A percentile compares a stretch with the other conserved stretches of the same genome.
Conservation (phyloP, 2,888 invertebrate genomes). For the Tethea ocularis region DNA sequence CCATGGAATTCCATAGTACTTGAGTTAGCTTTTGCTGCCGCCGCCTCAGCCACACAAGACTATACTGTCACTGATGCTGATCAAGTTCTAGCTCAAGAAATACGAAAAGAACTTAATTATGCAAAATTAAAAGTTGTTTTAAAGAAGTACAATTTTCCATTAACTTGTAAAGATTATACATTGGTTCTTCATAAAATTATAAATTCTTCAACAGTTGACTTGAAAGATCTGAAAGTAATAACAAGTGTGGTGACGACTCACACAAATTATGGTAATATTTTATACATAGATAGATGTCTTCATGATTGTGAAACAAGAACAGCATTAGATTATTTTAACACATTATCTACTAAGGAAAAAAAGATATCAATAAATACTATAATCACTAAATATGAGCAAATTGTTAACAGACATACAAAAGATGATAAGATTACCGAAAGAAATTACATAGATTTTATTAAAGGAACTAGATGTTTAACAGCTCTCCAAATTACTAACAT, state of each 20-base stretch:
- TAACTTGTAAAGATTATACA: constrained; percentile 66
- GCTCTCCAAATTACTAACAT: constrained; percentile 54
- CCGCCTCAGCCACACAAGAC: constrained; percentile 60
- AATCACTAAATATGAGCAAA: constrained; percentile 69
- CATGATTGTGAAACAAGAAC: constrained; percentile 64
- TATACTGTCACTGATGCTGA: constrained; percentile 69
- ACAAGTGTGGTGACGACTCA: constrained; percentile 59
- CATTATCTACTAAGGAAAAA: constrained; percentile 54
- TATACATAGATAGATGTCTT: constrained; percentile 71
- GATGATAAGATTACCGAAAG: constrained; percentile 56
- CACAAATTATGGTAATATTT: constrained; percentile 58
- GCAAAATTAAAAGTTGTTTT: constrained; percentile 74
- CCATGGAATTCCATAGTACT: constrained; percentile 67
- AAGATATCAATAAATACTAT: constrained; percentile 59
- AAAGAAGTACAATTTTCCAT: constrained; percentile 75
- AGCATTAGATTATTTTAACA: constrained; percentile 65
- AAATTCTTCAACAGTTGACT: constrained; percentile 52
- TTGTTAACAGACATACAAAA: constrained; percentile 47
- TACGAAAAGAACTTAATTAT: constrained; percentile 72
- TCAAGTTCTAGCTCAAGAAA: constrained; percentile 61
- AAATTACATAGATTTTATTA: constrained; percentile 77
- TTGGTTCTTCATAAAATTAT: constrained; percentile 70
- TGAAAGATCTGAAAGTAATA: constrained; percentile 66
- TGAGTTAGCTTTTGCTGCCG: constrained; percentile 61
- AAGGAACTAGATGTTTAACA: constrained; percentile 60